Conservation (phyloP, 2,888 invertebrate genomes). For the Chrysopilus asiliformis region DNA sequence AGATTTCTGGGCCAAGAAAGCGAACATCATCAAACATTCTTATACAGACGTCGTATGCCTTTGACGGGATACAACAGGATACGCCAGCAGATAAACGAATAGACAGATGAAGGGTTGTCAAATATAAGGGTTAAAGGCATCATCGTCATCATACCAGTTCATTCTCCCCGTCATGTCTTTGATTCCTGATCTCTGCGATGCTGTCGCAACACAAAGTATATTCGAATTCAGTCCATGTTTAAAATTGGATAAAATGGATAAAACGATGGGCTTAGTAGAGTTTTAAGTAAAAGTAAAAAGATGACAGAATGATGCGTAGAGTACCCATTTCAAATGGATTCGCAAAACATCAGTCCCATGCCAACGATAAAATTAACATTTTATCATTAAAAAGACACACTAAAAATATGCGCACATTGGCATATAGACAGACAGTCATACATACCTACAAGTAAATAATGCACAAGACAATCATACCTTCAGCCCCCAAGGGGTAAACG, state of each 20-base stretch:
- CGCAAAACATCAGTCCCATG: conserved; percentile 14
- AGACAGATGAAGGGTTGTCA: conserved; percentile 15
- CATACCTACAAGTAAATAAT: conserved; percentile 4
- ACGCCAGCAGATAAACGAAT: conserved; percentile 13
- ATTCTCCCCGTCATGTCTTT: too few relatives aligned
- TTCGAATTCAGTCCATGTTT: conserved; percentile 14
- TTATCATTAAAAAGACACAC: conserved; percentile 15
- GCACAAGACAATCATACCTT: conserved; percentile 3
- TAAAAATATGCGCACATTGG: too few relatives aligned
- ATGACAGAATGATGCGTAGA: conserved; percentile 9
- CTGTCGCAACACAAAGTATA: too few relatives aligned
- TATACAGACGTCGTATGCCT: conserved; percentile 8
- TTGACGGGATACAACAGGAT: conserved; percentile 8
- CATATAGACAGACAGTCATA: conserved; percentile 7
- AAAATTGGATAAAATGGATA: conserved; percentile 16
- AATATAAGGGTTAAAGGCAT: conserved; percentile 15
- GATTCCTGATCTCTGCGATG: too few relatives aligned
- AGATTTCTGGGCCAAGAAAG: conserved; percentile 14
- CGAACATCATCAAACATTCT: conserved; percentile 15
- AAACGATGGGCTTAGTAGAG: conserved; percentile 10
- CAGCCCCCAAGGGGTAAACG: too few relatives aligned
- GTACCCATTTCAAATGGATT: conserved; percentile 14
- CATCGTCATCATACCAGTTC: too few relatives aligned
- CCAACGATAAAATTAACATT: conserved; percentile 16
- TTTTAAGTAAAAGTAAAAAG: not conserved